Conservation (phyloP, 2,888 invertebrate genomes). For the Andrena bicolor region DNA sequence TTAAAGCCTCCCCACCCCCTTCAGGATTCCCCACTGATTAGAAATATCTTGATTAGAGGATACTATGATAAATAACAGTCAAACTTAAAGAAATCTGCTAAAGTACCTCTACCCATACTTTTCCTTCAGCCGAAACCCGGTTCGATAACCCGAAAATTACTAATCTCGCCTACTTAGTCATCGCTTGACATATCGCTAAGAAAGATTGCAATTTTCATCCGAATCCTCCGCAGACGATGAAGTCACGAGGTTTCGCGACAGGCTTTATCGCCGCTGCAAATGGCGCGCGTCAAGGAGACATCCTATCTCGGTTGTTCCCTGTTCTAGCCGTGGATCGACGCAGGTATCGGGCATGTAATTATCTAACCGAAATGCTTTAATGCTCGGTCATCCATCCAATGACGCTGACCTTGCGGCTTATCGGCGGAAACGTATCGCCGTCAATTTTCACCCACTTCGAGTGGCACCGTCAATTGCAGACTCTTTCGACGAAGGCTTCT, state of each 20-base stretch:
- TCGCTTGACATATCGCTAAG: neutral
- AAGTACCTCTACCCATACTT: too few relatives aligned
- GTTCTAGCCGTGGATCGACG: conserved; percentile 47
- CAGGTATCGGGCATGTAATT: conserved; percentile 59
- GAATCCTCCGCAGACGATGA: neutral
- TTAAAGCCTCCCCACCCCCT: too few relatives aligned
- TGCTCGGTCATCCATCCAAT: conserved; percentile 70
- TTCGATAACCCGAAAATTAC: too few relatives aligned
- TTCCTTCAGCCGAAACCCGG: too few relatives aligned
- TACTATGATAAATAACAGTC: too few relatives aligned
- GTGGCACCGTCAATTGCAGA: conserved; percentile 33
- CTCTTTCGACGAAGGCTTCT: conserved; percentile 19
- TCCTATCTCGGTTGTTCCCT: conserved; percentile 23
- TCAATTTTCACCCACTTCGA: conserved; percentile 55
- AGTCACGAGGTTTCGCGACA: conserved; percentile 23
- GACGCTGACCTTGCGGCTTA: conserved; percentile 71
- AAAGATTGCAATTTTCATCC: neutral
- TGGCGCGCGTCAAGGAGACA: conserved; percentile 17
- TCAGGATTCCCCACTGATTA: too few relatives aligned
- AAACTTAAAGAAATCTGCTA: too few relatives aligned
- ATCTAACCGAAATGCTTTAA: conserved; percentile 67
- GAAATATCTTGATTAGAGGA: too few relatives aligned
- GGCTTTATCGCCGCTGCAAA: conserved; percentile 45
- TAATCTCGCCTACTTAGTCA: too few relatives aligned
- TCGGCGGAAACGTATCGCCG: conserved; percentile 56